Evolutionary conservation across 2,113 vertebrate species (phyloP).

Genomic region (Stegastes partitus): DNA sequence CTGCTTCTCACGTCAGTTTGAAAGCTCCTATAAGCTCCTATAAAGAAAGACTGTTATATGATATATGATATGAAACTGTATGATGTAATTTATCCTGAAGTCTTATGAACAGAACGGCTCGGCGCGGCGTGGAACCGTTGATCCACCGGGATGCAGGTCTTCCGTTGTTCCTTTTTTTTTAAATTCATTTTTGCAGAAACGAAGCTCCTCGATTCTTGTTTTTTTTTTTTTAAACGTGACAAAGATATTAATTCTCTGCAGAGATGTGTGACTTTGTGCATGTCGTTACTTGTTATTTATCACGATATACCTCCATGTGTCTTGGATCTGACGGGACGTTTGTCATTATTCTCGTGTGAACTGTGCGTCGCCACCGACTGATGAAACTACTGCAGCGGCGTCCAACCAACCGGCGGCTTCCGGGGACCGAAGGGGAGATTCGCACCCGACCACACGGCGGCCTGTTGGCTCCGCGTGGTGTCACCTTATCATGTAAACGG

Average conservation of each 20-base stretch:
- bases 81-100: constrained; percentile 39
- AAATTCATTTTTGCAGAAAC: constrained; percentile 42
- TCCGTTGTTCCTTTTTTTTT: constrained; percentile 65
- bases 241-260: constrained; percentile 41
- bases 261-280: constrained; percentile 65
- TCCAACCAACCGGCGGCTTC: background rate
- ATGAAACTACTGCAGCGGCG: too few relatives aligned
- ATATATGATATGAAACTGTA: constrained; percentile 25
- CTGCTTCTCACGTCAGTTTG: constrained; percentile 40
- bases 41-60: constrained; percentile 63
- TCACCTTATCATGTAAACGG: constrained; percentile 32
- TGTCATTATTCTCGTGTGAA: constrained; percentile 35
- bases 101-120: constrained; percentile 21
- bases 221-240: constrained; percentile 27
- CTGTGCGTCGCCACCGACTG: background rate
- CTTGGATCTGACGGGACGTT: constrained; percentile 50
- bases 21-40: constrained; percentile 65
- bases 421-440: constrained; percentile 19
- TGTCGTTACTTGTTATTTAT: constrained; percentile 74
- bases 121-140: constrained; percentile 16
- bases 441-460: constrained; percentile 12
- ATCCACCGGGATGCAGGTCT: constrained; percentile 73
- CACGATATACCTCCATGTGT: constrained; percentile 73
- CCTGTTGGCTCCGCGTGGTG: constrained; percentile 16
- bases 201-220: constrained; percentile 10